Conservation (phyloP, 2,113 vertebrate genomes). For the Hassar affinis region DNA sequence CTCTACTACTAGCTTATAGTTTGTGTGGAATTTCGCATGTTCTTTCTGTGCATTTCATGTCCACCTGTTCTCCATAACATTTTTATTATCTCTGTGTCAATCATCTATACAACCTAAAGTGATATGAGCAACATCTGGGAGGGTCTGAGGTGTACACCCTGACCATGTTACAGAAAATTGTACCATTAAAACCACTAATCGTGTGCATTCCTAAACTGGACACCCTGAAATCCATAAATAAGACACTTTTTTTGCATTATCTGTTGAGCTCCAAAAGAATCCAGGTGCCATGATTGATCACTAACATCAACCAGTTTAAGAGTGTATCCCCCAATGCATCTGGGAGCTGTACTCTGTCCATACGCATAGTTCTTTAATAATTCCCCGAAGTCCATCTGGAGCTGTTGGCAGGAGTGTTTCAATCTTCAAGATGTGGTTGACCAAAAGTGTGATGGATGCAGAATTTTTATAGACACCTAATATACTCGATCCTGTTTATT, state of each 20-base stretch:
- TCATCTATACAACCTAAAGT: conserved; percentile 26
- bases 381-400: conserved; percentile 40
- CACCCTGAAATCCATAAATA: background rate
- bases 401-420: conserved; percentile 26
- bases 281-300: conserved; percentile 37
- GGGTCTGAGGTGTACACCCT: conserved; percentile 6
- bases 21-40: background rate
- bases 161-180: background rate
- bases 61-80: conserved; percentile 50
- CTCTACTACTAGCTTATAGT: background rate
- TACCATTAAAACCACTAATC: conserved; percentile 11
- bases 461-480: background rate
- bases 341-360: conserved; percentile 3
- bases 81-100: conserved; percentile 40
- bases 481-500: background rate
- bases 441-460: background rate
- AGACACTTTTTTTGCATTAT: background rate
- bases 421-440: conserved; percentile 34
- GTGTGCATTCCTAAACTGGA: background rate
- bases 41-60: conserved; percentile 13
- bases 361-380: conserved; percentile 39
- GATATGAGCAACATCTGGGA: conserved; percentile 35
- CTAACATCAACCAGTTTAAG: background rate
- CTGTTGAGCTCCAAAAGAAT: background rate
- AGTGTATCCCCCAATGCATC: conserved; percentile 7